phyloP scores from a whole-genome alignment of 2,797 vertebrate species.

The Channa striata region DNA sequence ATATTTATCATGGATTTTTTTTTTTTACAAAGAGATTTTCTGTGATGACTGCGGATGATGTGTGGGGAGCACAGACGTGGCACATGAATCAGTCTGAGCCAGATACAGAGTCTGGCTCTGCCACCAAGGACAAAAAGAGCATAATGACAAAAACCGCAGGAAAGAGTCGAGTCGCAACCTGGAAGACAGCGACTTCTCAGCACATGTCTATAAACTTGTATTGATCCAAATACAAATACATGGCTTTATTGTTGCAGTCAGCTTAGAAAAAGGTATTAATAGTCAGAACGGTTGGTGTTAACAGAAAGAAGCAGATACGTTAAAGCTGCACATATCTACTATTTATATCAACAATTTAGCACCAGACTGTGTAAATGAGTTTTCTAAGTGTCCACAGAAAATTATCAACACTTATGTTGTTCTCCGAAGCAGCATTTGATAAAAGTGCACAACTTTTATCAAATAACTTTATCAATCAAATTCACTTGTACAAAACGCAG shows the following conservation, averaged over 20 bases:
- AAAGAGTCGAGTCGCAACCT: not conserved
- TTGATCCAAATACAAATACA: not conserved
- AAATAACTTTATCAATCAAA: no score
- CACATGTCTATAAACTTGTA: not conserved
- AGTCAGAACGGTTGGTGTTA: not conserved
- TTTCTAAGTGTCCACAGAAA: no score
- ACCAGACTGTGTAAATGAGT: no score
- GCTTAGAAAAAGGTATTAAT: not conserved
- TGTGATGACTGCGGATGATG: constrained; percentile 61
- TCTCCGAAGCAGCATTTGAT: no score
- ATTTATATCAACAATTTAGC: not conserved
- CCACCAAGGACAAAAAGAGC: constrained; percentile 54
- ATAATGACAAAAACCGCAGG: constrained; percentile 22
- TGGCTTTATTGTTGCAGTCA: not conserved
- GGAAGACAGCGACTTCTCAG: not conserved
- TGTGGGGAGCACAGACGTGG: constrained; percentile 49
- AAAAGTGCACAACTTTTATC: no score
- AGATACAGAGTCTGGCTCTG: constrained; percentile 21
- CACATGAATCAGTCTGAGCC: constrained; percentile 66
- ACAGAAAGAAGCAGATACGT: not conserved
- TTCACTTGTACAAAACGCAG: no score
- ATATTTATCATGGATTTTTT: constrained; percentile 68
- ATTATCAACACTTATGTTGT: no score
- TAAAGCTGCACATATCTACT: not conserved
- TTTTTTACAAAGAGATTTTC: constrained; percentile 65